phyloP scores from a whole-genome alignment of 2,113 vertebrate genomes.

The Lagopus muta region DNA sequence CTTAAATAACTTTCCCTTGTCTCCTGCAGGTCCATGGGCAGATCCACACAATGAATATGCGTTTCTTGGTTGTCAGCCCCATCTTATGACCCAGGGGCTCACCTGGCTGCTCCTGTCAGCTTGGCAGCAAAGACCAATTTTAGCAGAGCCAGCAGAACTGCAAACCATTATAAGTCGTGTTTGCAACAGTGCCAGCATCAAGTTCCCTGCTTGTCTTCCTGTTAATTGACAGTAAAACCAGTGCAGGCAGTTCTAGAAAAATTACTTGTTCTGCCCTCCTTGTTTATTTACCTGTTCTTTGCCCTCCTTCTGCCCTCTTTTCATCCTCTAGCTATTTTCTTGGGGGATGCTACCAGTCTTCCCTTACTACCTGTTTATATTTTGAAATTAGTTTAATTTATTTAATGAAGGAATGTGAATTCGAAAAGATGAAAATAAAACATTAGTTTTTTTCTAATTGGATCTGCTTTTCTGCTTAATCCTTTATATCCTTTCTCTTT shows the following conservation, averaged over 20 bases:
- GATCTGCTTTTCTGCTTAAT: slow-evolving; percentile 15
- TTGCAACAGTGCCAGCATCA: not conserved
- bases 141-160: not conserved
- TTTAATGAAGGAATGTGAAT: slow-evolving; percentile 2
- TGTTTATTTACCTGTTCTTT: too few relatives aligned
- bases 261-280: not conserved
- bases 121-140: not conserved
- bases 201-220: not conserved
- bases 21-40: not conserved
- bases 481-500: slow-evolving; percentile 7
- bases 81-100: not conserved
- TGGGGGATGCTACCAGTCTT: not conserved
- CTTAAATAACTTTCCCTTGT: not conserved
- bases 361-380: slow-evolving; percentile 14
- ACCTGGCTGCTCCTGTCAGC: not conserved
- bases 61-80: not conserved
- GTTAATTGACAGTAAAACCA: not conserved
- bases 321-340: not conserved
- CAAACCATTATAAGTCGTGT: not conserved
- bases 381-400: slow-evolving; percentile 34
- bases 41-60: not conserved
- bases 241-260: not conserved
- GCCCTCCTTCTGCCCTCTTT: not conserved
- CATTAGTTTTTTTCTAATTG: slow-evolving; percentile 1
- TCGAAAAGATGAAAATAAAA: slow-evolving; percentile 5